These are phyloP conservation scores for Abrostola tripartita DNA, from an alignment of 2,888 invertebrate species.

Conservation along the genomic window DNA sequence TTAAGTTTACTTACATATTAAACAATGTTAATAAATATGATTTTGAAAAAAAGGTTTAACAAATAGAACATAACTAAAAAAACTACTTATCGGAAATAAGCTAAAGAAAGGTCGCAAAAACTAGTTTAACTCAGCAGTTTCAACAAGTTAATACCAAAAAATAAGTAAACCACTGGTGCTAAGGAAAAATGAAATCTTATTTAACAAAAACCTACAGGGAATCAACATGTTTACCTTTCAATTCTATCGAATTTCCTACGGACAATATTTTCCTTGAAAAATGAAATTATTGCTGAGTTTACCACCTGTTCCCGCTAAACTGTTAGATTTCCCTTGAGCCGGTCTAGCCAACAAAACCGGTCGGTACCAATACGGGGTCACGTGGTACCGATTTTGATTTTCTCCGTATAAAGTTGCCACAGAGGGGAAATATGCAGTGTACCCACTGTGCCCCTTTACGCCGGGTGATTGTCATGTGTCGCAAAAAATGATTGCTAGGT, in stretches of 20 bases:
- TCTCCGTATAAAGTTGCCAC: slow-evolving; percentile 12
- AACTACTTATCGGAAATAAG: no score
- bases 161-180: background rate
- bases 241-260: slow-evolving; percentile 9
- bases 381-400: slow-evolving; percentile 30
- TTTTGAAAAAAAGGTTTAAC: no score
- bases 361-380: slow-evolving; percentile 16
- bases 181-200: background rate
- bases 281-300: slow-evolving; percentile 44
- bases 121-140: no score
- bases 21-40: no score
- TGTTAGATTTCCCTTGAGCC: slow-evolving; percentile 52
- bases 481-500: slow-evolving; percentile 1
- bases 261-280: slow-evolving; percentile 45
- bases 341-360: slow-evolving; percentile 27
- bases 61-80: no score
- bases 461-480: slow-evolving; percentile 16
- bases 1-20: no score
- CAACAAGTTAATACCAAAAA: background rate
- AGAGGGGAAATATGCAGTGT: slow-evolving; percentile 22
- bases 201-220: background rate
- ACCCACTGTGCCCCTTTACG: slow-evolving; percentile 20
- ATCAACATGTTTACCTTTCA: slow-evolving; percentile 8
- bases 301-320: slow-evolving; percentile 48
- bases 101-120: no score